Percentiles rank a stretch among this genome's conserved stretches.
These are phyloP conservation scores for Tetragonula carbonaria DNA, from an alignment of 2,888 invertebrate species.

Conservation along the genomic window DNA sequence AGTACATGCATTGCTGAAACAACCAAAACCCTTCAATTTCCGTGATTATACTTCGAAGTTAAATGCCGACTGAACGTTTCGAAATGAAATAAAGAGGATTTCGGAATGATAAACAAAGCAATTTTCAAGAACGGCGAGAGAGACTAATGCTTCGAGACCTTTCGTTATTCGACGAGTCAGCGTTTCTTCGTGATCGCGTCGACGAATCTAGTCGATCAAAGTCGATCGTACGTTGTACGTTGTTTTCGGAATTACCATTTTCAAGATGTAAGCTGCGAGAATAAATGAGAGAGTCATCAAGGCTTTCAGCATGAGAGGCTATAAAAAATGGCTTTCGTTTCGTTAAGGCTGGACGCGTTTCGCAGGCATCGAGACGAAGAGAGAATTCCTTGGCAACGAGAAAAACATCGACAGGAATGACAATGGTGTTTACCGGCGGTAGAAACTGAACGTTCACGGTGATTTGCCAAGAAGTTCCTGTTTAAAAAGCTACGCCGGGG, in stretches of 20 bases:
- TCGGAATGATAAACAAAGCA: too few relatives aligned
- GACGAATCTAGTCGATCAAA: neutral
- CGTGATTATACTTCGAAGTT: too few relatives aligned
- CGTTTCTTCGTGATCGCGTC: neutral
- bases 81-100: too few relatives aligned
- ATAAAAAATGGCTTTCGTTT: slow-evolving; percentile 12
- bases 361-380: neutral
- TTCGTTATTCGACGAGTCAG: neutral
- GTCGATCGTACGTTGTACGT: neutral
- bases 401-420: slow-evolving; percentile 28
- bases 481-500: neutral
- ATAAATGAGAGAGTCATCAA: neutral
- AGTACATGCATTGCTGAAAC: too few relatives aligned
- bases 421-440: slow-evolving; percentile 30
- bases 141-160: neutral
- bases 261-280: neutral
- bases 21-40: too few relatives aligned
- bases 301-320: too few relatives aligned
- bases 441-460: neutral
- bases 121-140: too few relatives aligned
- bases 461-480: neutral
- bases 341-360: neutral
- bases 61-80: too few relatives aligned
- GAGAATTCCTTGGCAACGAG: slow-evolving; percentile 6
- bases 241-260: neutral